Evolutionary conservation across 2,113 vertebrate genomes (phyloP).

Genomic region (Narcine bancroftii): DNA sequence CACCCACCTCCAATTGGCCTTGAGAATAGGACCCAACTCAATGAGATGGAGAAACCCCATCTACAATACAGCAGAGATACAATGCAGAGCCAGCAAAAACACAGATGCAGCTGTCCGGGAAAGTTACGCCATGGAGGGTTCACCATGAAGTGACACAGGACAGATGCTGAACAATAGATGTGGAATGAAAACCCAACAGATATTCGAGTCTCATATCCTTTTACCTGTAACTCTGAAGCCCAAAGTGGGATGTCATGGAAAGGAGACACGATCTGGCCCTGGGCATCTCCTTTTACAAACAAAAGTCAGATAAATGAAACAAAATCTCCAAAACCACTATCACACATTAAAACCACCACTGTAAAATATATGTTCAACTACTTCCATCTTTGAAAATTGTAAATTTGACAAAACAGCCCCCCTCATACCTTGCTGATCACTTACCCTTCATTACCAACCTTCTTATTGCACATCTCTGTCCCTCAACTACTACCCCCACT

Average conservation of each 20-base stretch:
- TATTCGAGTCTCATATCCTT: too few species aligned
- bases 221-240: not conserved
- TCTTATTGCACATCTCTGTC: too few species aligned
- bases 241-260: conserved; percentile 19
- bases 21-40: too few species aligned
- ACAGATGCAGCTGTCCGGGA: too few species aligned
- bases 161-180: not conserved
- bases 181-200: not conserved
- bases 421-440: not conserved
- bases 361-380: too few species aligned
- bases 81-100: too few species aligned
- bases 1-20: too few species aligned
- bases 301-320: not conserved
- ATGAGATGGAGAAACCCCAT: too few species aligned
- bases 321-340: not conserved
- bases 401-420: not conserved
- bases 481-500: too few species aligned
- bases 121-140: too few species aligned
- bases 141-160: not conserved
- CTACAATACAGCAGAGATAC: too few species aligned
- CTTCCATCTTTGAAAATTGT: not conserved
- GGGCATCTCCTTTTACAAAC: not conserved
- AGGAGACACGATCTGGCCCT: not conserved
- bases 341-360: not conserved
- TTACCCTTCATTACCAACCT: not conserved